These are phyloP conservation scores for Myotis yumanensis DNA, from an alignment of 2,113 vertebrate species.

Conservation along the genomic window DNA sequence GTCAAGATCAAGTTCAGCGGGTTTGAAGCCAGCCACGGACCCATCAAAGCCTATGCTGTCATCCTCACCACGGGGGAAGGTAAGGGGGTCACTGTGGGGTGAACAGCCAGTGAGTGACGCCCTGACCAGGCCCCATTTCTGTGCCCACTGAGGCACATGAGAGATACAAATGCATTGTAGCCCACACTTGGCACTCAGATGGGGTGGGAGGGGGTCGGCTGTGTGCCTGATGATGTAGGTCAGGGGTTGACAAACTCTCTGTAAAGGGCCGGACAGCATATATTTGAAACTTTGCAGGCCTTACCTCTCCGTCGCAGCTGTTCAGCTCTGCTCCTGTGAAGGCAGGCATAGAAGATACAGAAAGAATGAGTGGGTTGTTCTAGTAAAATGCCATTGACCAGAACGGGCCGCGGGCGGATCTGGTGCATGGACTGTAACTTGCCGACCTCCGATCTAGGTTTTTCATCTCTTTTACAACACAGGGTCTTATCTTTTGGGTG, in stretches of 20 bases:
- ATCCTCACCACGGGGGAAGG: conserved; percentile 83
- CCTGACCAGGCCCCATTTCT: background rate
- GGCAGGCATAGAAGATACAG: rapidly evolving
- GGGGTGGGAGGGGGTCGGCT: background rate
- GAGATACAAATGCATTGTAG: background rate
- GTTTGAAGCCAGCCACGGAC: conserved; percentile 84
- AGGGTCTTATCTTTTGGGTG: background rate
- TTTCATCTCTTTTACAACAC: background rate
- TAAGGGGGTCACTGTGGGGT: conserved; percentile 62
- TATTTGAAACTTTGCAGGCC: background rate
- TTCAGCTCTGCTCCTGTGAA: background rate
- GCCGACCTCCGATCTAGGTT: background rate
- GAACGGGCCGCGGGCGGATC: background rate
- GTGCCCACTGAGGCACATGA: rapidly evolving
- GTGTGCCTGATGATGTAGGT: background rate
- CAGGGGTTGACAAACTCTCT: background rate
- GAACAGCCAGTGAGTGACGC: background rate
- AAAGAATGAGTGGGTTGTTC: background rate
- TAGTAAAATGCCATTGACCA: background rate
- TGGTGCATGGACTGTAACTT: background rate
- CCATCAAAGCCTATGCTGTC: conserved; percentile 86
- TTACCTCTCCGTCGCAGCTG: rapidly evolving
- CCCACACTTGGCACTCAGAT: background rate
- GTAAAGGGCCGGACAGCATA: background rate
- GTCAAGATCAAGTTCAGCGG: conserved; percentile 80